Percentiles rank a stretch among this genome's conserved stretches.
Evolutionary conservation across 2,888 invertebrate genomes (phyloP).

Genomic region (Ormia ochracea): DNA sequence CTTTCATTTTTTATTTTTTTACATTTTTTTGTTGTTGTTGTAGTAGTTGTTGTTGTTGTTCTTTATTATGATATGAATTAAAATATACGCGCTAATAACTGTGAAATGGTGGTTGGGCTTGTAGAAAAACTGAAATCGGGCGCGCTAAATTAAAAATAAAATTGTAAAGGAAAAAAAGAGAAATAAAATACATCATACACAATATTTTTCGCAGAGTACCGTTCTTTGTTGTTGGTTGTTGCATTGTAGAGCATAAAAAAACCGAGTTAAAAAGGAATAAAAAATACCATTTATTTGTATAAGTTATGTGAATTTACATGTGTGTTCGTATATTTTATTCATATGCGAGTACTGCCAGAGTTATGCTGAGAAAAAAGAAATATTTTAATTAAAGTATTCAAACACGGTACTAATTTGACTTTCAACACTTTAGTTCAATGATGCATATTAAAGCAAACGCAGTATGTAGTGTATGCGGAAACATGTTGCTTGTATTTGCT

Average conservation of each 20-base stretch:
- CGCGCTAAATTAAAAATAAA: constrained; percentile 29
- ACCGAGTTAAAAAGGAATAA: constrained; percentile 14
- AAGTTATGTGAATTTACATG: neutral
- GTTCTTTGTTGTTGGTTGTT: constrained; percentile 14
- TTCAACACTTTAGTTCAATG: constrained; percentile 61
- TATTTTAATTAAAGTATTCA: constrained; percentile 59
- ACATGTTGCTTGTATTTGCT: constrained; percentile 8
- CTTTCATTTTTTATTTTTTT: constrained; percentile 5
- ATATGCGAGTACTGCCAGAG: constrained; percentile 6
- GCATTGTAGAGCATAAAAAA: constrained; percentile 10
- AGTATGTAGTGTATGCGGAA: neutral
- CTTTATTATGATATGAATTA: constrained; percentile 39
- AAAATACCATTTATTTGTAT: neutral
- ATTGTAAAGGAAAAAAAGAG: neutral
- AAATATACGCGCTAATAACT: constrained; percentile 44
- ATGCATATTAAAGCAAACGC: constrained; percentile 46
- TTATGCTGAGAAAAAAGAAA: constrained; percentile 13
- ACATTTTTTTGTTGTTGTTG: too few species aligned
- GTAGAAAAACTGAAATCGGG: constrained; percentile 25
- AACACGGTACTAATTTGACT: constrained; percentile 60
- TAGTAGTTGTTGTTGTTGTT: too few species aligned
- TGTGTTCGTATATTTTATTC: neutral
- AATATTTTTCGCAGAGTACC: neutral
- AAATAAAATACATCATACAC: constrained; percentile 4
- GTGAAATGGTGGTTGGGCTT: constrained; percentile 28